Evolutionary conservation across 1,140 invertebrate genomes (phyloP), one percentile per base, ranked within the genome.

Genomic region (Hylyphantes graminicola): DNA sequence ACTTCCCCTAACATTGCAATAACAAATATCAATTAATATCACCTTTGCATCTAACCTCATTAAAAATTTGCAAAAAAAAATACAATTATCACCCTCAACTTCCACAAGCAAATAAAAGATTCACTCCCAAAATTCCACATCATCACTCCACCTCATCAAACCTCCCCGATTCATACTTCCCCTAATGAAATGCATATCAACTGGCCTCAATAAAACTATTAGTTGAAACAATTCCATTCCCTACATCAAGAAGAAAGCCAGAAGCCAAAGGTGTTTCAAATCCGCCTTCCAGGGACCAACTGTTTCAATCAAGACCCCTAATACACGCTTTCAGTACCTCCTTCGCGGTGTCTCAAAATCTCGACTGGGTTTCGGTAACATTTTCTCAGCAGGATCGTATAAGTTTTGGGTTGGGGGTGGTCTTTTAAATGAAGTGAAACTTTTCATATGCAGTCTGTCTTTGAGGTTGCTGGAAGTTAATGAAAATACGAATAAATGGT

Each of bases 241-340:
- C 64, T 57, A 68, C 51, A 79, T 48, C 75, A 65, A 65, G 48
- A 51, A 7, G 10, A 70, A 67, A 19, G 65, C 17, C 63, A 65
- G 65, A 65, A 61, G 17, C 64, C n/a, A 70, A 79, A 68, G 65
- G 65, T 79, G 65, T 79, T 79, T 79, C 77, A 79, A 55, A 57
- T 79, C 50, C 77, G 21, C 77, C 67, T 79, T 79, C 67, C 67
- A 79, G 77, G 70, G 77, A 68, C 77, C 77, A 79, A 81, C 57
- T 81, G 65, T 72, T 81, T 81, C 78, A 73, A 79, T 79, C 77
- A 79, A 53, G 57, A 57, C 17, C 57, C 67, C 15, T 53, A 51
- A 70, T 51, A 81, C 78, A 81, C 70, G 68, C 61, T 73, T 81
- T 70, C 67, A 81, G 78, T 53, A 63, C 78, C 78, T 72, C 67